Percentiles rank a stretch among this genome's conserved stretches.
These are phyloP conservation scores for Lottia gigantea DNA, from an alignment of 2,888 invertebrate species.

Conservation along the genomic window DNA sequence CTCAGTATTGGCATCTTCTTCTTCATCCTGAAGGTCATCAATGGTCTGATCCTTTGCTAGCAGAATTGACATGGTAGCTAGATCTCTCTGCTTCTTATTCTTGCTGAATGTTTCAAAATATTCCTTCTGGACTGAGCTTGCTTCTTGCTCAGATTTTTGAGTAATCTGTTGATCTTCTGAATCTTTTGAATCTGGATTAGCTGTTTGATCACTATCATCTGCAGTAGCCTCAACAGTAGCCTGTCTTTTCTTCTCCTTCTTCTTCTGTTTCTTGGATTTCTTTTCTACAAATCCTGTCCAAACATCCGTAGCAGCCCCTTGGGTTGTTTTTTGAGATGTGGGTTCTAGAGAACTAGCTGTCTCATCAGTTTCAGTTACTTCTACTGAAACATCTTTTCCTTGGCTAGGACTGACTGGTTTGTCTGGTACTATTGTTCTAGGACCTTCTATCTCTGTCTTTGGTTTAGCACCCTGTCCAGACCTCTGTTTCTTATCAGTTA, in stretches of 20 bases:
- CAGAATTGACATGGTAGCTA: not conserved
- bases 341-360: not conserved
- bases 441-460: not conserved
- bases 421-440: not conserved
- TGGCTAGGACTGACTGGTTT: no score
- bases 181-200: not conserved
- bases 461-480: not conserved
- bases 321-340: not conserved
- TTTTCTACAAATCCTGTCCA: not conserved
- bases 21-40: not conserved
- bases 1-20: not conserved
- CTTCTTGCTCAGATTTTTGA: not conserved
- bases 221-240: not conserved
- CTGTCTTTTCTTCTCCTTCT: not conserved
- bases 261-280: not conserved
- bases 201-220: not conserved
- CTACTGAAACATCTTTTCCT: not conserved
- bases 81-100: not conserved
- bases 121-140: not conserved
- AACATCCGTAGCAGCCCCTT: not conserved
- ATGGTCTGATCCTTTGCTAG: not conserved
- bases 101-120: not conserved
- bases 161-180: not conserved
- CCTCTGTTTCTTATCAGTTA: not conserved
- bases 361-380: not conserved